These are phyloP conservation scores for Grammomys surdaster DNA, from an alignment of 2,113 vertebrate genomes.

Conservation along the genomic window DNA sequence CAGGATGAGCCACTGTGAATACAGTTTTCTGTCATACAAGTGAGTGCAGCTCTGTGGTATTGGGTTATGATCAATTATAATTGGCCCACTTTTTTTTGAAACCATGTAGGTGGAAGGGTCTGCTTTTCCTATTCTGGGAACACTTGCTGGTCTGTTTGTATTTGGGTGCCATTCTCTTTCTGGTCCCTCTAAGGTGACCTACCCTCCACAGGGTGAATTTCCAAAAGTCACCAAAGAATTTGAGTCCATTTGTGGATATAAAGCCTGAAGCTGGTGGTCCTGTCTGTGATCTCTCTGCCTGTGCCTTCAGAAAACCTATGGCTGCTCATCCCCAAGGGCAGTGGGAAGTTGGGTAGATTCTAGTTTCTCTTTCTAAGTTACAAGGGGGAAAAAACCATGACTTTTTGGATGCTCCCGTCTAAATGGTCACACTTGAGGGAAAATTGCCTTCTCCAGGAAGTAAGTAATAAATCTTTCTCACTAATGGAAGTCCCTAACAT, in stretches of 20 bases:
- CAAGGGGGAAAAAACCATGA: background rate
- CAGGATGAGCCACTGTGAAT: background rate
- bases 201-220: background rate
- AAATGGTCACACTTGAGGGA: slow-evolving; percentile 68
- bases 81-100: background rate
- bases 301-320: background rate
- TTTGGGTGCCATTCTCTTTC: background rate
- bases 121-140: background rate
- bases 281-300: background rate
- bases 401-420: slow-evolving; percentile 30
- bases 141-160: background rate
- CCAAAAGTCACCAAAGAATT: background rate
- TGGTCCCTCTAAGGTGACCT: background rate
- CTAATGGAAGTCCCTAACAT: slow-evolving; percentile 32
- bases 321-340: background rate
- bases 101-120: too few species aligned
- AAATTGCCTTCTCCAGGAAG: slow-evolving; percentile 66
- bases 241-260: background rate
- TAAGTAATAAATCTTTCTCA: slow-evolving; percentile 67
- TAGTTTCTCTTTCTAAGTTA: slow-evolving; percentile 54
- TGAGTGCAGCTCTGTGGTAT: background rate
- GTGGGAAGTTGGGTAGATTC: background rate
- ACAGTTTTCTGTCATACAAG: background rate
- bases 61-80: background rate
- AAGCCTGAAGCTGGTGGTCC: background rate